These are phyloP conservation scores for Stenodema calcarata DNA, from an alignment of 2,888 invertebrate species.

Conservation along the genomic window DNA sequence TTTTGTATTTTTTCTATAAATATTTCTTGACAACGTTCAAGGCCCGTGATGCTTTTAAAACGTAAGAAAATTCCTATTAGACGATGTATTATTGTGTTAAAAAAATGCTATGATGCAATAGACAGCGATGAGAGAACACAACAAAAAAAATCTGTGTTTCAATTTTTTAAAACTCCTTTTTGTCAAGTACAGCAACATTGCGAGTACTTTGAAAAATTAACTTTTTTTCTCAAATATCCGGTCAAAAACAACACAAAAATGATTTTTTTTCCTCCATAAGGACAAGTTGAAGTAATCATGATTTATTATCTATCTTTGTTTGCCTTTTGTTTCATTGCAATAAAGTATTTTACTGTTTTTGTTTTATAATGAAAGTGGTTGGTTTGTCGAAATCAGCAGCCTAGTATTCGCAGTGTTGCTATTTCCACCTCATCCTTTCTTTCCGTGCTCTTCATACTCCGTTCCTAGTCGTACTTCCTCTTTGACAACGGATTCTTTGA, in stretches of 20 bases:
- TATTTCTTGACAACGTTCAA: constrained; percentile 55
- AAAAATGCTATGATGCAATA: constrained; percentile 50
- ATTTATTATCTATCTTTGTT: constrained; percentile 52
- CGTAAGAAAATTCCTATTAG: constrained; percentile 58
- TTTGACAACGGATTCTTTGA: background rate
- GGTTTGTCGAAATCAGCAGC: constrained; percentile 55
- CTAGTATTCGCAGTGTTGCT: constrained; percentile 57
- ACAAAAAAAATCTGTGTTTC: constrained; percentile 47
- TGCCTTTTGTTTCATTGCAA: constrained; percentile 48
- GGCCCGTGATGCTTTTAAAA: constrained; percentile 57
- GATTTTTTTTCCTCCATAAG: constrained; percentile 44
- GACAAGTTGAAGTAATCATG: constrained; percentile 58
- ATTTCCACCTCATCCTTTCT: constrained; percentile 36
- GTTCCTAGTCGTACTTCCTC: background rate
- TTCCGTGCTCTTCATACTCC: background rate
- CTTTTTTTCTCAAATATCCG: background rate
- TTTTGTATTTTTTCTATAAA: constrained; percentile 58
- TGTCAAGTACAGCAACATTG: constrained; percentile 56
- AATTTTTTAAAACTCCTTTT: constrained; percentile 36
- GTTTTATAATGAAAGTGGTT: constrained; percentile 53
- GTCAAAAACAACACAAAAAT: background rate
- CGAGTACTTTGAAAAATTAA: constrained; percentile 53
- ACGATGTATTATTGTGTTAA: constrained; percentile 57
- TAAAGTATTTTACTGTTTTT: constrained; percentile 39
- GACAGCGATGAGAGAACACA: constrained; percentile 57